These are phyloP conservation scores for Arnoldichthys spilopterus DNA, from an alignment of 2,797 vertebrate species.

Conservation along the genomic window DNA sequence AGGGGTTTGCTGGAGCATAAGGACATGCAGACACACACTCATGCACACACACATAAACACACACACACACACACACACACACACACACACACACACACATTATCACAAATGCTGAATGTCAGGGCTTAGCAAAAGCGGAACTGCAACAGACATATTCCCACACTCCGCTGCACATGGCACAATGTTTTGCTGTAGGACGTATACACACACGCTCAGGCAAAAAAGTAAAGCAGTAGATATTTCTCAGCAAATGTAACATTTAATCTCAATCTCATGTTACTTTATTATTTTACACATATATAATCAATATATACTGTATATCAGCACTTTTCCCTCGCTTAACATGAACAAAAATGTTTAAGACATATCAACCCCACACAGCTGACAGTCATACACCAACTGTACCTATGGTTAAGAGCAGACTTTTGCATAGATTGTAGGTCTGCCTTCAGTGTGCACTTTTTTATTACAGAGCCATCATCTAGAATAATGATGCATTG, in stretches of 20 bases:
- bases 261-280: conserved; percentile 20
- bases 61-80: conserved; percentile 17
- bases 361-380: conserved; percentile 1
- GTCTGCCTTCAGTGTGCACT: background rate
- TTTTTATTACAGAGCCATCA: background rate
- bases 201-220: conserved; percentile 14
- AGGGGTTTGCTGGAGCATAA: conserved; percentile 71
- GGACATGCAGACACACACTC: conserved; percentile 48
- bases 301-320: background rate
- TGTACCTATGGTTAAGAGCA: conserved; percentile 6
- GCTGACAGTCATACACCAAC: background rate
- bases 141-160: conserved; percentile 39
- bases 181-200: conserved; percentile 8
- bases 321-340: conserved; percentile 12
- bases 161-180: conserved; percentile 51
- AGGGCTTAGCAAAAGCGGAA: conserved; percentile 24
- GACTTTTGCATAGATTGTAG: conserved; percentile 35
- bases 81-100: conserved; percentile 27
- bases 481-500: background rate
- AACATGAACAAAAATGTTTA: conserved; percentile 16
- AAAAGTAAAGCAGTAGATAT: background rate
- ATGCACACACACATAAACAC: conserved; percentile 11
- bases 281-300: conserved; percentile 13
- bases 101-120: conserved; percentile 21
- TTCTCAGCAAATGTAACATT: conserved; percentile 38